phyloP scores from a whole-genome alignment of 1,140 invertebrate genomes.

The Zaprionus kolodkinae region DNA sequence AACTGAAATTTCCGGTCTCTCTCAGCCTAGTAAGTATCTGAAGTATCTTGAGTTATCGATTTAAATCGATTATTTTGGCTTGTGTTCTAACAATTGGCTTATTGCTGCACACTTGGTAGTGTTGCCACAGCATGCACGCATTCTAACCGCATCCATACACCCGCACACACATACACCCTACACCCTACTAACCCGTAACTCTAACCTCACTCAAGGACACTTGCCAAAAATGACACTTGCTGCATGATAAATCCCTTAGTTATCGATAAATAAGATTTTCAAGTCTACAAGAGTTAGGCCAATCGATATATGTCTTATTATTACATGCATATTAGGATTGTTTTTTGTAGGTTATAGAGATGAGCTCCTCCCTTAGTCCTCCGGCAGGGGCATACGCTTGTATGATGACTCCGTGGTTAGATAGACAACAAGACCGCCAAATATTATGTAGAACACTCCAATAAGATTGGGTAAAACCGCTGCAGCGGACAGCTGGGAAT shows the following conservation, averaged over 20 bases:
- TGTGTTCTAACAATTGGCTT: slow-evolving; percentile 44
- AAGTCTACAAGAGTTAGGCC: too few relatives aligned
- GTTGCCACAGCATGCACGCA: slow-evolving; percentile 53
- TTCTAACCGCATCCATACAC: slow-evolving; percentile 27
- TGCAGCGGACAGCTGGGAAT: slow-evolving; percentile 86
- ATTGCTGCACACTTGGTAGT: slow-evolving; percentile 39
- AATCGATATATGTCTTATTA: too few relatives aligned
- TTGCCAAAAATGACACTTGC: background rate
- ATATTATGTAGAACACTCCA: slow-evolving; percentile 89
- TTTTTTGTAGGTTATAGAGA: too few relatives aligned
- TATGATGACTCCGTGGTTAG: slow-evolving; percentile 90
- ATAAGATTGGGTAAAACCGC: slow-evolving; percentile 91
- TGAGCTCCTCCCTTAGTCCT: slow-evolving; percentile 85
- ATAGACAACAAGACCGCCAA: slow-evolving; percentile 90
- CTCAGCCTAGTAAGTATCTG: slow-evolving; percentile 66
- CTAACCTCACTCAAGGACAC: background rate
- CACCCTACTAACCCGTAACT: slow-evolving; percentile 20
- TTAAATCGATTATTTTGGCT: slow-evolving; percentile 36
- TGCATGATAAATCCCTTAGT: background rate
- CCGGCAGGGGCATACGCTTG: slow-evolving; percentile 89
- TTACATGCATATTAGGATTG: too few relatives aligned
- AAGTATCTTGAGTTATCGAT: slow-evolving; percentile 56
- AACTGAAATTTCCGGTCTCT: slow-evolving; percentile 26
- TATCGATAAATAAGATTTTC: too few relatives aligned
- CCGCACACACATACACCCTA: slow-evolving; percentile 6